Evolutionary conservation across 2,888 invertebrate genomes (phyloP).

Genomic region (Dicyrtomina minuta): DNA sequence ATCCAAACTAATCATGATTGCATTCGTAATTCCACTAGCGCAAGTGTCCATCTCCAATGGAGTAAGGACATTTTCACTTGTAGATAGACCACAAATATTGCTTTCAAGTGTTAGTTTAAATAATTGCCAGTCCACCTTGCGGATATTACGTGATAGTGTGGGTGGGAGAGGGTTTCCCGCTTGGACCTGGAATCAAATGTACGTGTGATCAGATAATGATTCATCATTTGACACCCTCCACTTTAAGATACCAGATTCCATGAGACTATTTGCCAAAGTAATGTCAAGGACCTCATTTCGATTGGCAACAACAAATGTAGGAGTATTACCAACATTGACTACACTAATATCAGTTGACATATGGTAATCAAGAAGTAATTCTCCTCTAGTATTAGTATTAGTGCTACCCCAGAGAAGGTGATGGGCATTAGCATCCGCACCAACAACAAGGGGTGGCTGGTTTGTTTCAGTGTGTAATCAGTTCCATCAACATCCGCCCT

Average conservation of each 20-base stretch:
- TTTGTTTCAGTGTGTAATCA: neutral
- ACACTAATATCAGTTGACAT: neutral
- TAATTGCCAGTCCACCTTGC: constrained; percentile 5
- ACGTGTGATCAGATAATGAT: constrained; percentile 37
- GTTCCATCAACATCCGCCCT: neutral
- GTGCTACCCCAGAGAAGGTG: constrained; percentile 24
- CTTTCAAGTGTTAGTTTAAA: neutral
- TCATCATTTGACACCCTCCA: constrained; percentile 36
- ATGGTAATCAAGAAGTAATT: neutral
- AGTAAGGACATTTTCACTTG: neutral
- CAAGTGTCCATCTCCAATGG: neutral
- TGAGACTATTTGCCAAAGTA: neutral
- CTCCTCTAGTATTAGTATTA: constrained; percentile 15
- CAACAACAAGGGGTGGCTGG: constrained; percentile 2
- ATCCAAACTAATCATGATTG: neutral
- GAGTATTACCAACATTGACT: neutral
- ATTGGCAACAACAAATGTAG: constrained; percentile 11
- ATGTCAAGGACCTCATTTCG: constrained; percentile 19
- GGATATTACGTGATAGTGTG: constrained; percentile 12
- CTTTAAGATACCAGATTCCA: neutral
- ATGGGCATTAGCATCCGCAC: constrained; percentile 30
- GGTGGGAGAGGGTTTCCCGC: neutral
- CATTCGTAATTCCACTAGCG: neutral
- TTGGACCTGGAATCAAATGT: constrained; percentile 8
- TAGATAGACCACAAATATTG: neutral